phyloP scores from a whole-genome alignment of 1,140 invertebrate genomes.

The Dendroctonus ponderosae region DNA sequence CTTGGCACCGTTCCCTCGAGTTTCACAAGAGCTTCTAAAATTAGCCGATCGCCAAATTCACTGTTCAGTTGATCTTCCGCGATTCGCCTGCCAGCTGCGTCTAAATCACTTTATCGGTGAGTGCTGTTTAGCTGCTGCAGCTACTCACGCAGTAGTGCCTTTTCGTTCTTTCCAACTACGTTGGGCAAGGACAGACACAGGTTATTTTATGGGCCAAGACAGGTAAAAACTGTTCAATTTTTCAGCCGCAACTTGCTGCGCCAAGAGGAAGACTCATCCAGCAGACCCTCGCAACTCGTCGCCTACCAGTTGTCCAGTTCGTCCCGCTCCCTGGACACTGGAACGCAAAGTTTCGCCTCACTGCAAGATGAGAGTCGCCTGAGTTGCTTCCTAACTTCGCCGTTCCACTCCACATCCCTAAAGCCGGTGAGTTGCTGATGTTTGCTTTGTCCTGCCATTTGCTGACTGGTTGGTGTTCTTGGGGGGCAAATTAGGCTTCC shows the following conservation, averaged over 20 bases:
- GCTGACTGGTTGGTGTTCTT: too few relatives aligned
- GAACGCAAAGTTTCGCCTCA: conserved; percentile 40
- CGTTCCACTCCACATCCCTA: conserved; percentile 24
- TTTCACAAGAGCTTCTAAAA: conserved; percentile 22
- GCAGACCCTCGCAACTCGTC: conserved; percentile 19
- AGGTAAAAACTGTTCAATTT: neutral
- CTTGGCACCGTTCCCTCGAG: conserved; percentile 23
- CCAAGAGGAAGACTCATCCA: conserved; percentile 19
- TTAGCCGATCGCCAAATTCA: conserved; percentile 20
- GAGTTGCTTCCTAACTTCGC: conserved; percentile 32
- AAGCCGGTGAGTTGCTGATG: conserved; percentile 21
- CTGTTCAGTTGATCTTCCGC: neutral
- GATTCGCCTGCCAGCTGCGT: too few relatives aligned
- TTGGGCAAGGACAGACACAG: too few relatives aligned
- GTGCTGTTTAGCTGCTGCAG: neutral
- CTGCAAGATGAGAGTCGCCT: conserved; percentile 43
- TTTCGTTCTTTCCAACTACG: too few relatives aligned
- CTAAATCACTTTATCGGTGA: neutral
- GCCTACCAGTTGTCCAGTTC: conserved; percentile 23
- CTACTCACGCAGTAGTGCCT: too few relatives aligned
- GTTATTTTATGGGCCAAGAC: too few relatives aligned
- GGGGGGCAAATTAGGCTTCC: conserved; percentile 1
- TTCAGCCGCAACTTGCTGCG: conserved; percentile 24
- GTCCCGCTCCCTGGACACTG: conserved; percentile 27
- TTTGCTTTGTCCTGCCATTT: neutral